These are phyloP conservation scores for Laspeyria flexula DNA, from an alignment of 2,888 invertebrate genomes.

Conservation along the genomic window DNA sequence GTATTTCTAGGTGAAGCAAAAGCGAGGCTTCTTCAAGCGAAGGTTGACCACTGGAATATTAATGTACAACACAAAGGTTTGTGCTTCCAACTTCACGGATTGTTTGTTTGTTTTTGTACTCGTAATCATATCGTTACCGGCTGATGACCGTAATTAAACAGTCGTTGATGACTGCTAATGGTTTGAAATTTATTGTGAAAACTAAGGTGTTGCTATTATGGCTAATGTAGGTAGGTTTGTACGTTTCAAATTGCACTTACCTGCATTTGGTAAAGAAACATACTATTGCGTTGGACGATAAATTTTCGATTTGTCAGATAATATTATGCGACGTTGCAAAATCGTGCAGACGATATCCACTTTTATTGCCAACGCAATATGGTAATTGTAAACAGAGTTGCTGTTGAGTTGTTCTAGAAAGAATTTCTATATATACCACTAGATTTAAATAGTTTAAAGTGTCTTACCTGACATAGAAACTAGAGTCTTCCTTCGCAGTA, in stretches of 20 bases:
- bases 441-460: constrained; percentile 15
- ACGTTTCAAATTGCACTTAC: neutral
- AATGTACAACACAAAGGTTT: constrained; percentile 40
- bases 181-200: neutral
- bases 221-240: neutral
- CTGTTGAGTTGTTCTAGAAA: constrained; percentile 24
- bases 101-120: constrained; percentile 43
- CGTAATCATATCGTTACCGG: constrained; percentile 13
- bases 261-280: too few relatives aligned
- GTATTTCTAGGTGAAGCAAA: constrained; percentile 51
- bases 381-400: too few relatives aligned
- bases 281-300: neutral
- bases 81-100: constrained; percentile 24
- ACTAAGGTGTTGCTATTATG: neutral
- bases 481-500: constrained; percentile 89
- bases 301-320: neutral
- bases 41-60: constrained; percentile 60
- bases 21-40: constrained; percentile 61
- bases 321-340: constrained; percentile 3
- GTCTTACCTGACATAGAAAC: constrained; percentile 68
- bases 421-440: constrained; percentile 13
- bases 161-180: constrained; percentile 13
- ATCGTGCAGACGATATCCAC: neutral
- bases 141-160: constrained; percentile 1
- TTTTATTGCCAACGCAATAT: too few relatives aligned